Conservation (phyloP, 2,797 vertebrate genomes). For the Zenarchopterus dispar region DNA sequence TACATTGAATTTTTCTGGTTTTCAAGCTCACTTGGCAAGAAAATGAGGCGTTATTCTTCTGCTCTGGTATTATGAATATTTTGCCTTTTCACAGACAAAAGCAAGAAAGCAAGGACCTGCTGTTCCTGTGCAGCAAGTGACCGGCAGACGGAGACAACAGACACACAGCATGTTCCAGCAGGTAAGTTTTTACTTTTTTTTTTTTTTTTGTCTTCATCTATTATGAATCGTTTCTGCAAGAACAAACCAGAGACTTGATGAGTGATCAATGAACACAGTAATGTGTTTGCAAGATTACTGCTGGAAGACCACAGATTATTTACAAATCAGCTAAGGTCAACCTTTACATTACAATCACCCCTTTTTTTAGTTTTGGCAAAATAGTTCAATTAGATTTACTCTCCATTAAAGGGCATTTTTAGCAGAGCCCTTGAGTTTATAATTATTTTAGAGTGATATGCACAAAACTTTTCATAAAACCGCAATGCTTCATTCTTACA, state of each 20-base stretch:
- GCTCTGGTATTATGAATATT: background rate
- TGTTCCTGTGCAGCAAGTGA: conserved; percentile 72
- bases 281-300: background rate
- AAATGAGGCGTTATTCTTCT: background rate
- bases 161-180: conserved; percentile 48
- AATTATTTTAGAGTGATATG: no score
- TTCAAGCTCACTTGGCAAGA: background rate
- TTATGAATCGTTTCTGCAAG: background rate
- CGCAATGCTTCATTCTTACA: no score
- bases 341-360: no score
- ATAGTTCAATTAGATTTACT: no score
- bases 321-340: no score
- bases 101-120: conserved; percentile 78
- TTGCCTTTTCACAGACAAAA: conserved; percentile 76
- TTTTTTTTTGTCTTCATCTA: background rate
- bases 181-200: conserved; percentile 35
- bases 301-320: background rate
- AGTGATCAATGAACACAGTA: background rate
- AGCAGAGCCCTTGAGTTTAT: no score
- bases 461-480: no score
- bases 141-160: conserved; percentile 50
- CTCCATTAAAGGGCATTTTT: no score
- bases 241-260: background rate
- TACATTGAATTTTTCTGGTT: background rate
- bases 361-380: no score